These are phyloP conservation scores for Pogonognathellus flavescens DNA, from an alignment of 1,140 invertebrate genomes.

Conservation along the genomic window DNA sequence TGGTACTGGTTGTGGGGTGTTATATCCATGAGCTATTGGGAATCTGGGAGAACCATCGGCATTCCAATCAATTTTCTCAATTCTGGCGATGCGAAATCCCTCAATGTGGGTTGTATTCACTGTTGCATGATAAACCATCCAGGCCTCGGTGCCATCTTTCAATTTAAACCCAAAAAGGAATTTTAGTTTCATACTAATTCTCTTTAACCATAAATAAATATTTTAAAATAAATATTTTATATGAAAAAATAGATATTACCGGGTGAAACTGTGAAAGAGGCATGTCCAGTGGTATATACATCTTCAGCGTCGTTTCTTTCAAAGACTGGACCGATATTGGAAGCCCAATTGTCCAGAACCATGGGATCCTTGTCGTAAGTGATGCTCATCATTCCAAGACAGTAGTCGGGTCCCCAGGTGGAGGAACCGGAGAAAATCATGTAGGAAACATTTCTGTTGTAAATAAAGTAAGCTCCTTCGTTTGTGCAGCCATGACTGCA, in stretches of 20 bases:
- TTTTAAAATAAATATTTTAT: not conserved
- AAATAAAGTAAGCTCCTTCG: slow-evolving; percentile 55
- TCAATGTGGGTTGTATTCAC: not conserved
- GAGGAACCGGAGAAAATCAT: slow-evolving; percentile 56
- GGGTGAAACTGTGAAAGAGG: slow-evolving; percentile 46
- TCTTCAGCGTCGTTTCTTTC: slow-evolving; percentile 48
- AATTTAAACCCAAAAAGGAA: not conserved
- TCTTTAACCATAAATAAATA: no score
- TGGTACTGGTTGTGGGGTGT: slow-evolving; percentile 33
- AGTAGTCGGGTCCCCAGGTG: slow-evolving; percentile 56
- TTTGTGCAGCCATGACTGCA: not conserved
- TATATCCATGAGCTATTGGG: slow-evolving; percentile 43
- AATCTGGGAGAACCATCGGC: slow-evolving; percentile 42
- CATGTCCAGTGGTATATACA: slow-evolving; percentile 48
- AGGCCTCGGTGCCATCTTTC: slow-evolving; percentile 12
- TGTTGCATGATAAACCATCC: slow-evolving; percentile 51
- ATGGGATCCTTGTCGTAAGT: slow-evolving; percentile 48
- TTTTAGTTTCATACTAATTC: not conserved
- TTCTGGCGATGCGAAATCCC: slow-evolving; percentile 32
- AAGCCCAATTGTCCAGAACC: slow-evolving; percentile 49
- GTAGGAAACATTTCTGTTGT: slow-evolving; percentile 51
- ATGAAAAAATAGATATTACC: not conserved
- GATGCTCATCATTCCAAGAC: slow-evolving; percentile 59
- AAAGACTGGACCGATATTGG: slow-evolving; percentile 24
- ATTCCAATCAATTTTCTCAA: slow-evolving; percentile 54